A percentile compares a stretch with the other conserved stretches of the same genome.
phyloP scores from a whole-genome alignment of 2,888 invertebrate species.

The Agonopterix subpropinquella region DNA sequence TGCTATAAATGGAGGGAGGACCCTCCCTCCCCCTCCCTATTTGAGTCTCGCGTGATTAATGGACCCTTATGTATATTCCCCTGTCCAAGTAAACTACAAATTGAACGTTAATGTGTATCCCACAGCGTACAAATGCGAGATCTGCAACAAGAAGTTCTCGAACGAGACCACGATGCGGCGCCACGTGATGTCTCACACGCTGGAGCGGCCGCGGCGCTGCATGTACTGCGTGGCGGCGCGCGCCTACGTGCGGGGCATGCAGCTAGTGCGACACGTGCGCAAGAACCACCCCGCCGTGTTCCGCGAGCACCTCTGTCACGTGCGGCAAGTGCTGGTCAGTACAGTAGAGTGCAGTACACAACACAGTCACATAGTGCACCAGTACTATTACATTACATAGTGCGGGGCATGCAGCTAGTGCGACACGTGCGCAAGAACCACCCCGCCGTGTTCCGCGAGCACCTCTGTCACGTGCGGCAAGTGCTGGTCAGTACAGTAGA shows the following conservation, averaged over 20 bases:
- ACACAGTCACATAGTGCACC: neutral
- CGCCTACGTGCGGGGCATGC: slow-evolving; percentile 87
- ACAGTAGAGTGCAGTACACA: neutral
- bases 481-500: too few species aligned
- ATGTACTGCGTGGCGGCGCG: slow-evolving; percentile 81
- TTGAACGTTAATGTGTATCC: neutral
- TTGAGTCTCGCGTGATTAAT: too few species aligned
- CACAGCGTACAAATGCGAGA: slow-evolving; percentile 48
- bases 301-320: slow-evolving; percentile 53
- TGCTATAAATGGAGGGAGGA: too few species aligned
- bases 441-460: too few species aligned
- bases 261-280: slow-evolving; percentile 85
- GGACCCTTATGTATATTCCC: too few species aligned
- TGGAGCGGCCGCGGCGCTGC: slow-evolving; percentile 85
- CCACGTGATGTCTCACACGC: slow-evolving; percentile 82
- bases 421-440: too few species aligned
- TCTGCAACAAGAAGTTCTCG: slow-evolving; percentile 81
- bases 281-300: slow-evolving; percentile 81
- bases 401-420: too few species aligned
- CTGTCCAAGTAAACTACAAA: too few species aligned
- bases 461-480: too few species aligned
- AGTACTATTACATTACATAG: too few species aligned
- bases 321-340: slow-evolving; percentile 36
- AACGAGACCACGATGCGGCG: slow-evolving; percentile 81
- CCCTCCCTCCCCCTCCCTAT: too few species aligned